Conservation (phyloP, 1,140 invertebrate genomes). For the Drosophila sp. region DNA sequence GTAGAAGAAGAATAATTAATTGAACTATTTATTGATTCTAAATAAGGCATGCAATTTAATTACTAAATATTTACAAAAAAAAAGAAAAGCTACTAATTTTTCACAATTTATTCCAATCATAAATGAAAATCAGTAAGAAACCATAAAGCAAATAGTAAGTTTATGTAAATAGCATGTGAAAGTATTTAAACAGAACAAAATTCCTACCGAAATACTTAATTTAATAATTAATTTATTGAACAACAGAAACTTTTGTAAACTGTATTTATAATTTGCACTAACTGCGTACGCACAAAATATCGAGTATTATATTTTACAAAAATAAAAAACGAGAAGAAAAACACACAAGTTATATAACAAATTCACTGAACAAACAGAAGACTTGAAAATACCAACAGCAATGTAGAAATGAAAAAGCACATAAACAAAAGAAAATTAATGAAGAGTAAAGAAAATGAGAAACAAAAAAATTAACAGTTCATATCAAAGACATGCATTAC, state of each 20-base stretch:
- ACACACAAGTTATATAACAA: constrained; percentile 19
- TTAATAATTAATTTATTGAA: constrained; percentile 43
- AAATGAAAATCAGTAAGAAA: not conserved
- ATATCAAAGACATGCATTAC: constrained; percentile 55
- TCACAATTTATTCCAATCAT: constrained; percentile 13
- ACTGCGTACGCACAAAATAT: constrained; percentile 70
- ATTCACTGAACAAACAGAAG: constrained; percentile 71
- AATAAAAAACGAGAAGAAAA: constrained; percentile 23
- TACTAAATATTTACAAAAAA: constrained; percentile 10
- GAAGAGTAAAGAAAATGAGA: constrained; percentile 47
- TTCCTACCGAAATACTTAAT: constrained; percentile 74
- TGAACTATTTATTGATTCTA: constrained; percentile 32
- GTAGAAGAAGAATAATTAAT: constrained; percentile 27
- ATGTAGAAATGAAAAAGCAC: constrained; percentile 60
- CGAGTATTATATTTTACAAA: constrained; percentile 72
- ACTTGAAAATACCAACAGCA: constrained; percentile 69
- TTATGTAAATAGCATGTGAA: constrained; percentile 73
- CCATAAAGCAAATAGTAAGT: constrained; percentile 31
- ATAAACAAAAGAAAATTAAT: constrained; percentile 26
- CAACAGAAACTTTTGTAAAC: constrained; percentile 21
- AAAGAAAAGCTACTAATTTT: constrained; percentile 14
- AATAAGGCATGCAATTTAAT: constrained; percentile 33
- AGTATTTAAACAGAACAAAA: constrained; percentile 72
- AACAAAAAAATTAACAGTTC: constrained; percentile 45
- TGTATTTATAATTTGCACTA: constrained; percentile 29